These are phyloP conservation scores for Strigops habroptila DNA, from an alignment of 2,113 vertebrate species.

Conservation along the genomic window DNA sequence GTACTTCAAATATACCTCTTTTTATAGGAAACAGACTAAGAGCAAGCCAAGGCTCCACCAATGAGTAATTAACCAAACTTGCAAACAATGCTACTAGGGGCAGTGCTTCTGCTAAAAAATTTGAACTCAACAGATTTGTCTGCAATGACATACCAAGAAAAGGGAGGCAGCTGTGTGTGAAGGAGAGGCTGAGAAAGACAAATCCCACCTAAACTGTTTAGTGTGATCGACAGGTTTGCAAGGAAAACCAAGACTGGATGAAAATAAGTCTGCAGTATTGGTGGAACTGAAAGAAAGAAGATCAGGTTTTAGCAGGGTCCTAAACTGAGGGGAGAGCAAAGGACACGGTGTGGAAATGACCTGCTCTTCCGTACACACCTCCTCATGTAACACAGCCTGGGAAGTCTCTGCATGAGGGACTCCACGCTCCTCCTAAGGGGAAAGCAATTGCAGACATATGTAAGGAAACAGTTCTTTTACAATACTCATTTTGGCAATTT, in stretches of 20 bases:
- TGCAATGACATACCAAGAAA: background rate
- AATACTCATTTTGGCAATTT: background rate
- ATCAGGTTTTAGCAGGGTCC: background rate
- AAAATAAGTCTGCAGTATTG: background rate
- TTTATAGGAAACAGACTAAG: background rate
- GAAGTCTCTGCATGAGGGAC: background rate
- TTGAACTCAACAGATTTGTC: background rate
- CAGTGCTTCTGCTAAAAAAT: background rate
- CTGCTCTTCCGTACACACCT: background rate
- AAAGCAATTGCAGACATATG: background rate
- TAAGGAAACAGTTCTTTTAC: background rate
- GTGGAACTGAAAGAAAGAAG: background rate
- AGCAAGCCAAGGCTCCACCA: background rate
- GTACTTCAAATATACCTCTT: background rate
- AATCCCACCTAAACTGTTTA: background rate
- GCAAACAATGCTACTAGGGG: background rate
- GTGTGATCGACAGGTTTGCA: background rate
- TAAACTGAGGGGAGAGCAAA: background rate
- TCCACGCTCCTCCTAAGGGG: background rate
- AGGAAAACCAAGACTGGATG: background rate
- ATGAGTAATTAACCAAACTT: background rate
- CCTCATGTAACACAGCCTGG: background rate
- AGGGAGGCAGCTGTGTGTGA: background rate
- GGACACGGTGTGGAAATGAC: background rate
- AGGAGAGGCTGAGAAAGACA: background rate